Base-by-base conservation (phyloP, 2,797 vertebrate genomes). In the Pelodytes ibericus region DNA sequence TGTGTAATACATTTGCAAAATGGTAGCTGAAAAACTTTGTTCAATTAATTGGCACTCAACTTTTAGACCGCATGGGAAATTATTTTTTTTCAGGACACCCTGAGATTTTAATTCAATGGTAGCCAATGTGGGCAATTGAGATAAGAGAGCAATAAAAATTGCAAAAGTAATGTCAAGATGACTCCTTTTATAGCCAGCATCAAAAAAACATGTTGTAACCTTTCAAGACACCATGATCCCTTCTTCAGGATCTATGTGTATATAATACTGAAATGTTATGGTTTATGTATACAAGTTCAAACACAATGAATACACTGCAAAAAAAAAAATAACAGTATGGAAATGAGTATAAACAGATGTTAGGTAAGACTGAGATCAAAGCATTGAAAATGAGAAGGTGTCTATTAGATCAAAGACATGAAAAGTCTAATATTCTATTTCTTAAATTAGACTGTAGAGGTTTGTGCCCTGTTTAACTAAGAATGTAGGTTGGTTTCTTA, bases 341-440 rank as follows among this genome's bases (percentile, higher is more conserved):
- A 53, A 53, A 53, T 53, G 4, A 53, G 20, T 5, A 24, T 53
- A 20, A 53, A 16, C 20, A 15, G n/a, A 53, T 53, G 44, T 10
- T 15, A 53, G 49, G 20, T 53, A 53, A 7, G 49, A 53, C 49
- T 53, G 49, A 53, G 49, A 53, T 53, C 49, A 53, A 53, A 53
- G 49, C 18, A 53, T 11, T 7, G 2, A 53, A 20, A 15, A 53
- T 16, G 18, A 15, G 49, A 11, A 24, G 49, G n/a, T 53, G 18
- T 53, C n/a, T 53, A 15, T 53, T 53, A 53, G 49, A 53, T 53
- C 49, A 53, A 53, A 53, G 49, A 24, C 22, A 7, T 53, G 49
- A 16, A 53, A 53, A 53, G 49, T 6, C n/a, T 53, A 5, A 7
- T 22, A 22, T 53, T 53, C 49, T 20, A 24, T 53, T 53, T 53